Conservation (phyloP, 1,140 invertebrate genomes). For the Lysiphlebus fabarum region DNA sequence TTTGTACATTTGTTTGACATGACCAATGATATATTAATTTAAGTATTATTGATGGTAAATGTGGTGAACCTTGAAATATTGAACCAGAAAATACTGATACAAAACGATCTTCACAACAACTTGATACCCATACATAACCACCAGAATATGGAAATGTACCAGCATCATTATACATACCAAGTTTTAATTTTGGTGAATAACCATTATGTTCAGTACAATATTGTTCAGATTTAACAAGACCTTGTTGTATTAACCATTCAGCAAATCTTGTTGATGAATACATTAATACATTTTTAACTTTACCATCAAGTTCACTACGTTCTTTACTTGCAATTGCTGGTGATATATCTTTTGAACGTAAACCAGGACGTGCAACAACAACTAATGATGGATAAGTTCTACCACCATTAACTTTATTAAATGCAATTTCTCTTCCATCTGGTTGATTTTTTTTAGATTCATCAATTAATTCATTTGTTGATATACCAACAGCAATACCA, state of each 20-base stretch:
- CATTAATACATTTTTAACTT: constrained; percentile 78
- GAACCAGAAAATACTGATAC: constrained; percentile 83
- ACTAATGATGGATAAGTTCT: constrained; percentile 82
- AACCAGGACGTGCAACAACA: constrained; percentile 73
- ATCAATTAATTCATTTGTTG: constrained; percentile 49
- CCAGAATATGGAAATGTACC: constrained; percentile 80
- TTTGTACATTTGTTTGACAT: constrained; percentile 82
- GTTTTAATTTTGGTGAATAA: constrained; percentile 59
- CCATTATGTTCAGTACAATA: constrained; percentile 63
- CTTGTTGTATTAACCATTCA: constrained; percentile 84
- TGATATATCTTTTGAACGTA: constrained; percentile 63
- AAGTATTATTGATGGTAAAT: constrained; percentile 73
- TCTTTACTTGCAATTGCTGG: constrained; percentile 44
- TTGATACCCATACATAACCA: constrained; percentile 85
- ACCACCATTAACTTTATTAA: constrained; percentile 74
- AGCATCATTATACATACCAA: constrained; percentile 79
- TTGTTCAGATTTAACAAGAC: constrained; percentile 74
- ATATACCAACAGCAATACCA: constrained; percentile 61
- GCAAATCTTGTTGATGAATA: constrained; percentile 76
- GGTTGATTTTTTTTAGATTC: constrained; percentile 55
- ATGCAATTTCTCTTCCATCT: constrained; percentile 69
- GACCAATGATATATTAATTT: constrained; percentile 89
- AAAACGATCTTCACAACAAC: constrained; percentile 77
- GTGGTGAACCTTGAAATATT: constrained; percentile 78
- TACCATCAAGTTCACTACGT: constrained; percentile 57